Evolutionary conservation across 2,888 invertebrate species (phyloP).

Genomic region (Clostera curtula): DNA sequence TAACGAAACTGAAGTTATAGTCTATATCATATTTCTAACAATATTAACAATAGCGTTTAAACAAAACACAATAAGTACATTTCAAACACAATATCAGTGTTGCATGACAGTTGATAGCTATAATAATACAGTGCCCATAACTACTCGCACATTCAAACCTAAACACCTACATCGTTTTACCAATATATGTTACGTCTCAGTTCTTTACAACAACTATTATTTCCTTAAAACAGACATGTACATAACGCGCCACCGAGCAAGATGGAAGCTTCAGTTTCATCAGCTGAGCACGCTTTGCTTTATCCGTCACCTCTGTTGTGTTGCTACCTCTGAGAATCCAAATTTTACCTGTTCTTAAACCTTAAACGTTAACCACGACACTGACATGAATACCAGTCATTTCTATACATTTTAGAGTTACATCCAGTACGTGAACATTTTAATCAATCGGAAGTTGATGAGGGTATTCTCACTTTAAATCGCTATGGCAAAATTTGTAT

Average conservation of each 20-base stretch:
- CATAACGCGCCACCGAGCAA: conserved; percentile 13
- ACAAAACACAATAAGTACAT: conserved; percentile 23
- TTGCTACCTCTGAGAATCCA: too few species aligned
- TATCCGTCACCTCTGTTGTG: too few species aligned
- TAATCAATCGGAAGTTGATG: too few species aligned
- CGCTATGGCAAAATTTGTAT: too few species aligned
- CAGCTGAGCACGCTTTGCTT: conserved; percentile 44
- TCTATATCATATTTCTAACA: conserved; percentile 13
- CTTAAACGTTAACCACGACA: too few species aligned
- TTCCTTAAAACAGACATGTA: conserved; percentile 26
- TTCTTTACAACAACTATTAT: too few species aligned
- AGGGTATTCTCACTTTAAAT: too few species aligned
- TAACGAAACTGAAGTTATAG: conserved; percentile 59
- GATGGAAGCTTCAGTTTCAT: conserved; percentile 42
- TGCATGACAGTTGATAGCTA: conserved; percentile 27
- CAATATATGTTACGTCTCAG: too few species aligned
- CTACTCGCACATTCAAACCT: not conserved
- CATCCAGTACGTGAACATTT: too few species aligned
- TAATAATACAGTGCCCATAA: not conserved
- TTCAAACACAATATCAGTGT: conserved; percentile 20
- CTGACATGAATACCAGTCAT: too few species aligned
- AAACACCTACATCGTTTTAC: not conserved
- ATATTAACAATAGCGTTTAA: conserved; percentile 8
- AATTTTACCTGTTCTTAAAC: too few species aligned
- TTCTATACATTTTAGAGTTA: too few species aligned